These are phyloP conservation scores for Cherax destructor DNA, from an alignment of 1,140 invertebrate genomes.

Conservation along the genomic window DNA sequence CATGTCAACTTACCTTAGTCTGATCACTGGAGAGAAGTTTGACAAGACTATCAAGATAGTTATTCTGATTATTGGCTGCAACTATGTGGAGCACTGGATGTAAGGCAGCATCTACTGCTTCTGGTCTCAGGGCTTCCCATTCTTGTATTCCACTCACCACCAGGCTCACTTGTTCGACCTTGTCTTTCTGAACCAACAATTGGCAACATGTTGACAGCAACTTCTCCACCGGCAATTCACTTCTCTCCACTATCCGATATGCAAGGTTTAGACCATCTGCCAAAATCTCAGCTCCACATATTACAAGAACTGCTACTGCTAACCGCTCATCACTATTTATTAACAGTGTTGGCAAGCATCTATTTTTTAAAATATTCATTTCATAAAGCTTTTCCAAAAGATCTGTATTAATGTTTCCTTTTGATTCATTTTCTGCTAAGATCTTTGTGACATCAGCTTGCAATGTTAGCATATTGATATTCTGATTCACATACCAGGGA, in stretches of 20 bases:
- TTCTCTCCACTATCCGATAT: slow-evolving; percentile 56
- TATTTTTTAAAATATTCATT: slow-evolving; percentile 14
- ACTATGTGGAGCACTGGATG: slow-evolving; percentile 14
- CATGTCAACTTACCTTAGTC: slow-evolving; percentile 26
- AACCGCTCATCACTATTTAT: slow-evolving; percentile 30
- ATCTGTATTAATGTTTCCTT: background rate
- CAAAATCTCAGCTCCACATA: slow-evolving; percentile 25
- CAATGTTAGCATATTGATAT: slow-evolving; percentile 48
- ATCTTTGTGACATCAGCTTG: slow-evolving; percentile 52
- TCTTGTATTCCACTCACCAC: slow-evolving; percentile 42
- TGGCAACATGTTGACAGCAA: slow-evolving; percentile 31
- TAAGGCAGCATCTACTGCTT: slow-evolving; percentile 26
- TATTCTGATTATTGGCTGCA: slow-evolving; percentile 1
- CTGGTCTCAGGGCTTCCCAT: slow-evolving; percentile 36
- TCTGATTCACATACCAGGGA: slow-evolving; percentile 57
- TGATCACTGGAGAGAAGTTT: slow-evolving; percentile 50
- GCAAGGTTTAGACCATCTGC: slow-evolving; percentile 41
- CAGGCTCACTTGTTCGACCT: background rate
- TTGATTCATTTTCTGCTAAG: slow-evolving; percentile 36
- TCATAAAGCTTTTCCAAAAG: slow-evolving; percentile 23
- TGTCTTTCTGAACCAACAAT: slow-evolving; percentile 22
- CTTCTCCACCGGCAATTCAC: slow-evolving; percentile 14
- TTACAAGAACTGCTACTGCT: slow-evolving; percentile 34
- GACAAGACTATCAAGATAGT: slow-evolving; percentile 46
- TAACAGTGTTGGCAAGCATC: slow-evolving; percentile 38